These are phyloP conservation scores for Nannoperca australis DNA, from an alignment of 2,797 vertebrate species.

Conservation along the genomic window DNA sequence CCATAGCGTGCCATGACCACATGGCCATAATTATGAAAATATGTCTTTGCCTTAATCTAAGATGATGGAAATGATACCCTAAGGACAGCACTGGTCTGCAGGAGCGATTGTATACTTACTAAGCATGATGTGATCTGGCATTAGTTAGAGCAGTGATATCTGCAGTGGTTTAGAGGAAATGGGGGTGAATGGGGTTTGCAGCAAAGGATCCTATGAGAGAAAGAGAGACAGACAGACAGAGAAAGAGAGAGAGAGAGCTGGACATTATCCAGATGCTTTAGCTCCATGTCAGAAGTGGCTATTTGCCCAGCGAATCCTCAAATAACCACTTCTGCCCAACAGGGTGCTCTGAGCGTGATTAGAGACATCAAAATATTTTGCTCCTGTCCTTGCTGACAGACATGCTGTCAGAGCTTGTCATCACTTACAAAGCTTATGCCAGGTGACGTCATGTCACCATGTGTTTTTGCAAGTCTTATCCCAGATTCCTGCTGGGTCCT, in stretches of 20 bases:
- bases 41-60: slow-evolving; percentile 47
- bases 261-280: slow-evolving; percentile 42
- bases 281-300: slow-evolving; percentile 41
- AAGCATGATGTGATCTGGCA: slow-evolving; percentile 57
- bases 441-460: slow-evolving; percentile 49
- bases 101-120: slow-evolving; percentile 28
- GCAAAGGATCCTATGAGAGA: neutral
- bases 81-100: slow-evolving; percentile 31
- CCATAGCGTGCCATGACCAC: slow-evolving; percentile 29
- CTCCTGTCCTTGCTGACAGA: slow-evolving; percentile 51
- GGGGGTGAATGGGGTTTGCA: slow-evolving; percentile 15
- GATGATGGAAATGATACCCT: slow-evolving; percentile 55
- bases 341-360: slow-evolving; percentile 22
- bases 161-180: slow-evolving; percentile 29
- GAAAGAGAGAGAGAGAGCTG: neutral
- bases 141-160: slow-evolving; percentile 46
- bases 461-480: slow-evolving; percentile 50
- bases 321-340: slow-evolving; percentile 46
- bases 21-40: slow-evolving; percentile 64
- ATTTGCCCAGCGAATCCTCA: slow-evolving; percentile 51
- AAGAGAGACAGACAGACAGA: slow-evolving; percentile 14
- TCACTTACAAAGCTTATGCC: slow-evolving; percentile 61
- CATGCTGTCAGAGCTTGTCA: slow-evolving; percentile 75
- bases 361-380: slow-evolving; percentile 71
- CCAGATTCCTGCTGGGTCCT: slow-evolving; percentile 45